Conservation (phyloP, 37 sponge, comb jelly and placozoan species). For the Corticium candelabrum region DNA sequence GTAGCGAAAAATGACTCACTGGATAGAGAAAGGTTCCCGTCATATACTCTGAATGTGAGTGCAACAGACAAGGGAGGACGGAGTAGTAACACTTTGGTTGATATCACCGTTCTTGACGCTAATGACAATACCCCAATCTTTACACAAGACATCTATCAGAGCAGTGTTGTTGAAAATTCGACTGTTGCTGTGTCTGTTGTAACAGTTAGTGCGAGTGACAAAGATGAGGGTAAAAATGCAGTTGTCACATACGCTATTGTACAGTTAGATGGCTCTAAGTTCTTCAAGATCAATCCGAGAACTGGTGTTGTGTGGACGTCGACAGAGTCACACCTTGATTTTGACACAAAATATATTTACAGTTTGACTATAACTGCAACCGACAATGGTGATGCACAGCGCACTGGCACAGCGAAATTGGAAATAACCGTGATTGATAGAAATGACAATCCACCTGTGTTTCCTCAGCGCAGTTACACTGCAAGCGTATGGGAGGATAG, state of each 20-base stretch:
- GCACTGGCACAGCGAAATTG: neutral
- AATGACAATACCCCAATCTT: neutral
- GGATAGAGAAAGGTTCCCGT: neutral
- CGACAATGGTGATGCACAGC: neutral
- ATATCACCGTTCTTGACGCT: neutral
- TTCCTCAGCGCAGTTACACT: neutral
- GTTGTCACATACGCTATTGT: neutral
- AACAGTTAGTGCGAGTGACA: neutral
- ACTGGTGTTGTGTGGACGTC: neutral
- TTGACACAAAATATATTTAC: neutral
- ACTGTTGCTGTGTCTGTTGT: neutral
- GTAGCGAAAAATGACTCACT: neutral
- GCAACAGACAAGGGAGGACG: neutral
- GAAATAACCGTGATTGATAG: neutral
- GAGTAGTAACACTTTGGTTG: neutral
- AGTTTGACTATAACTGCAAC: neutral
- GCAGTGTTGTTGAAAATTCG: neutral
- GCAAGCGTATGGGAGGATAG: neutral
- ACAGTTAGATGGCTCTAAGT: neutral
- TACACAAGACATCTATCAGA: neutral
- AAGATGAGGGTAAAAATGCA: neutral
- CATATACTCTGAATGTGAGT: neutral
- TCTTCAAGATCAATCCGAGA: neutral
- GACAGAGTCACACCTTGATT: neutral
- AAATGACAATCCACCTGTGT: neutral